Conservation (phyloP, 1,140 invertebrate genomes). For the Lucilia sericata region DNA sequence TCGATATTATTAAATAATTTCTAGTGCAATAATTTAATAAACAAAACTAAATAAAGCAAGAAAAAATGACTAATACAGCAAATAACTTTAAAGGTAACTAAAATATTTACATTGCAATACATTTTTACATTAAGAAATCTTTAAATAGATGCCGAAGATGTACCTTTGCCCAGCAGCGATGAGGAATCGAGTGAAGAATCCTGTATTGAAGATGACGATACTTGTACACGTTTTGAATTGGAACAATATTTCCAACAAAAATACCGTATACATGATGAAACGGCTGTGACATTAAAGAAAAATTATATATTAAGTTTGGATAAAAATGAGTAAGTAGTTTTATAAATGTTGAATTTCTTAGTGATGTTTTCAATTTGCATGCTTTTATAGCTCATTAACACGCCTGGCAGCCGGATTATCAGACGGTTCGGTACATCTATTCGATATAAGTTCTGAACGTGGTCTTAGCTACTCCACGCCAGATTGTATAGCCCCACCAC, state of each 20-base stretch:
- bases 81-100: background rate
- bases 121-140: background rate
- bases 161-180: background rate
- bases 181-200: slow-evolving; percentile 4
- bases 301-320: slow-evolving; percentile 57
- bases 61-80: background rate
- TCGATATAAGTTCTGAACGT: slow-evolving; percentile 51
- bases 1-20: background rate
- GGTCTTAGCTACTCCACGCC: slow-evolving; percentile 23
- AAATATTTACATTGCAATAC: background rate
- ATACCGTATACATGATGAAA: slow-evolving; percentile 52
- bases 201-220: slow-evolving; percentile 55
- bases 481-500: slow-evolving; percentile 19
- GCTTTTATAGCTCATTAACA: slow-evolving; percentile 46
- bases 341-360: background rate
- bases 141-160: background rate
- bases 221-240: slow-evolving; percentile 53
- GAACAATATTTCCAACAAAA: slow-evolving; percentile 51
- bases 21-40: background rate
- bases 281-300: slow-evolving; percentile 52
- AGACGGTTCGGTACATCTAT: slow-evolving; percentile 55
- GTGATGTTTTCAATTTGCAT: background rate
- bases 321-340: slow-evolving; percentile 47
- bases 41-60: background rate
- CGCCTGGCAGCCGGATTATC: slow-evolving; percentile 58